A percentile compares a stretch with the other conserved stretches of the same genome.
Evolutionary conservation across 2,113 vertebrate genomes (phyloP).

Genomic region (Melospiza melodia): DNA sequence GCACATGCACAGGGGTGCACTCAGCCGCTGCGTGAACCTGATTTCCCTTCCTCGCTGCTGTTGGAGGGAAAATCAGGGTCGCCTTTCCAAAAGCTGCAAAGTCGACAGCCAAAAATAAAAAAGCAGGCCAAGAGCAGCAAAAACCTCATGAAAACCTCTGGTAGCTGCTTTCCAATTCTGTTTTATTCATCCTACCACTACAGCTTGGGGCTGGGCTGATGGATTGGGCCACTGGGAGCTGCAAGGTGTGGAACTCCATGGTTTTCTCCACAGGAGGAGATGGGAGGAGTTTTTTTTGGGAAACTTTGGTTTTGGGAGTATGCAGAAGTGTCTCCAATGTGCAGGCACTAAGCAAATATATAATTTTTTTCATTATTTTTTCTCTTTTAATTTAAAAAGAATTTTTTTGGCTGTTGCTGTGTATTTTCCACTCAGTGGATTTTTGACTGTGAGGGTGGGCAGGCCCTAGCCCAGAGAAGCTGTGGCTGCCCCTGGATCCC

Average conservation of each 20-base stretch:
- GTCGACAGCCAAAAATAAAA: background rate
- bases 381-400: too few relatives aligned
- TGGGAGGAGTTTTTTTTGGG: background rate
- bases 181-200: background rate
- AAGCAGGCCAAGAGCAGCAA: background rate
- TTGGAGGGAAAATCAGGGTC: background rate
- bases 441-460: background rate
- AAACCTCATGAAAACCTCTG: background rate
- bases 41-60: background rate
- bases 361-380: rapidly evolving
- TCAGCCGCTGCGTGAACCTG: background rate
- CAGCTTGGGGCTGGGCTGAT: background rate
- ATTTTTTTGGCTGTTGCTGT: background rate
- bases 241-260: background rate
- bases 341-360: background rate
- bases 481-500: background rate
- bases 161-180: background rate
- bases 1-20: background rate
- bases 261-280: background rate
- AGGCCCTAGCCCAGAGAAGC: background rate
- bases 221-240: background rate
- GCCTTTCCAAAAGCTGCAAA: background rate
- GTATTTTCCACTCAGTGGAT: background rate
- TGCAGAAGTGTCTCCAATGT: background rate
- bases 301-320: background rate